Evolutionary conservation across 2,888 invertebrate species (phyloP), one percentile per base, ranked within the genome.

Genomic region (Rhogogaster chlorosoma): DNA sequence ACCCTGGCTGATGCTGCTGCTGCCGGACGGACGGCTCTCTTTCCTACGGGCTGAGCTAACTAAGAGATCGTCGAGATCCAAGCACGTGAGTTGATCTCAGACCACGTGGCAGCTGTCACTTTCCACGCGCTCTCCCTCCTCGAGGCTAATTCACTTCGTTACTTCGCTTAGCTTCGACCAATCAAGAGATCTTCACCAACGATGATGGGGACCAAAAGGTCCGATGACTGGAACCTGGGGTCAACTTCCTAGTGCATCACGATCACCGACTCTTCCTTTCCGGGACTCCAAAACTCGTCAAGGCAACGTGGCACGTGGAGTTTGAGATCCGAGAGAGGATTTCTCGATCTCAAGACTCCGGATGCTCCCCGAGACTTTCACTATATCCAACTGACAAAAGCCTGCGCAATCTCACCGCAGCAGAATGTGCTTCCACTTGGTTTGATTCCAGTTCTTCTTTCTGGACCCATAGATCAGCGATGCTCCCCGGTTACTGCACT

Each of bases 61-160:
- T 22, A 70, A 36, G 38, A 42, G 42, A 73, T 42, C 7, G n/a
- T 73, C 71, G 38, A 73, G 71, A 26, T 42, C 42, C 57, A 32
- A 61, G 57, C 57, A 61, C 80, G 80, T 61, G 61, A 29, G 53
- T 22, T 77, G 29, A 26, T 77, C 77, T 22, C 38, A n/a, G 71
- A 22, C 71, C 77, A 77, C 80, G 80, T 80, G 80, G 57, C 61
- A 80, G 57, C 80, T 80, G 80, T 80, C 80, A 80, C 57, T 57
- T 80, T 61, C 61, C 4, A 18, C 42, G 6, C 22, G 26, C 80
- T 32, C 49, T 32, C 22, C 49, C 77, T 53, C 22, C 10, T 6
- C 18, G 49, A 9, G 53, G 53, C 15, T 38, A 36, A 42, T 71
- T 71, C 22, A 10, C 36, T 32, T 7, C 22, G 26, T 61, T 61